Evolutionary conservation across 2,797 vertebrate genomes (phyloP).

Genomic region (Anguilla obscura): DNA sequence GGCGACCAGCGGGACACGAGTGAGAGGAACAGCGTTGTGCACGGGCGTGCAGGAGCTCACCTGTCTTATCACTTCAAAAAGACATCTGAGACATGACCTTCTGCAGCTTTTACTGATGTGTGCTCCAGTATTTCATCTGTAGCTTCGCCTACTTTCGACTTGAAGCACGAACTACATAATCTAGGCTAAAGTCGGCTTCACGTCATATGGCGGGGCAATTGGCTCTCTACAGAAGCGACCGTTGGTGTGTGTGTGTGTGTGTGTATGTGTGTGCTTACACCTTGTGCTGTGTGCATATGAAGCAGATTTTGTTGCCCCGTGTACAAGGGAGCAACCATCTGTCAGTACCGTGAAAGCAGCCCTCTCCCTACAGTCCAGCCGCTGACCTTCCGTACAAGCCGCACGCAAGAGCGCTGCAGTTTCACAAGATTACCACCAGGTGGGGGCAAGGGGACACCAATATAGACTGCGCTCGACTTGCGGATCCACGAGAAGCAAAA

Average conservation of each 20-base stretch:
- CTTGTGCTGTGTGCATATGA: constrained; percentile 56
- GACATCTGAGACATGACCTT: not conserved
- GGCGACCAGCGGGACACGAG: too few relatives aligned
- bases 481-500: not conserved
- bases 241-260: too few relatives aligned
- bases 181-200: not conserved
- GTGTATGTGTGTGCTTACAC: not conserved
- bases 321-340: constrained; percentile 19
- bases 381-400: not conserved
- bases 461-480: not conserved
- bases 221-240: constrained; percentile 29
- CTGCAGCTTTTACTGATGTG: not conserved
- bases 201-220: constrained; percentile 32
- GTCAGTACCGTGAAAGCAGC: constrained; percentile 13
- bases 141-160: not conserved
- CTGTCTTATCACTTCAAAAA: not conserved
- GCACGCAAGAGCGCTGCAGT: not conserved
- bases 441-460: not conserved
- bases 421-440: not conserved
- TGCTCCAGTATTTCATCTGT: not conserved
- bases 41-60: not conserved
- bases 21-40: too few relatives aligned
- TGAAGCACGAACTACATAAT: too few relatives aligned
- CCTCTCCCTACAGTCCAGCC: not conserved
- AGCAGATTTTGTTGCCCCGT: constrained; percentile 13